These are phyloP conservation scores for Tenthredo scrophulariae DNA, from an alignment of 2,888 invertebrate species.

Conservation along the genomic window DNA sequence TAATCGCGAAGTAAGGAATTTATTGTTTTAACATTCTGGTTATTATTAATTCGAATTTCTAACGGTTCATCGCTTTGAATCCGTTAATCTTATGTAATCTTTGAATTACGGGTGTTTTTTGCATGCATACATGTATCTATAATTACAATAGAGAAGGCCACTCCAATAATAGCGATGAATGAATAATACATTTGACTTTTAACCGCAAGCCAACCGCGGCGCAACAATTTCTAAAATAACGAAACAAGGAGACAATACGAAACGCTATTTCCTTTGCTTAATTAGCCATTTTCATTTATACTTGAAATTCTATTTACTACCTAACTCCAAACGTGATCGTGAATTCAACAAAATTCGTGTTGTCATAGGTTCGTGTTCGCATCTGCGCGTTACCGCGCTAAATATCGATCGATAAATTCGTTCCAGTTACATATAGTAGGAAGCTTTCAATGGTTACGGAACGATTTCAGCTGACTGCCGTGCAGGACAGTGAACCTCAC, in stretches of 20 bases:
- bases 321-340: not conserved
- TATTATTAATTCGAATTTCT: not conserved
- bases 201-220: not conserved
- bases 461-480: slow-evolving; percentile 31
- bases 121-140: not conserved
- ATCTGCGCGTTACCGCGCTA: slow-evolving; percentile 63
- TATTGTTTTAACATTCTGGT: not conserved
- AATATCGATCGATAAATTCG: slow-evolving; percentile 65
- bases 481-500: slow-evolving; percentile 13
- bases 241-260: not conserved
- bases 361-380: slow-evolving; percentile 53
- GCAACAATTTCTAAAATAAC: not conserved
- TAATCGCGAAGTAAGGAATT: not conserved
- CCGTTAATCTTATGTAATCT: not conserved
- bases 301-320: not conserved
- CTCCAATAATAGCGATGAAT: slow-evolving; percentile 42
- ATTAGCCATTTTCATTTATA: not conserved
- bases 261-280: not conserved
- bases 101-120: not conserved
- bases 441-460: not conserved
- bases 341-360: slow-evolving; percentile 35
- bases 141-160: slow-evolving; percentile 12
- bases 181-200: not conserved
- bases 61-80: not conserved
- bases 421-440: slow-evolving; percentile 38